Evolutionary conservation across 2,888 invertebrate genomes (phyloP).

Genomic region (Leptinotarsa juncta): DNA sequence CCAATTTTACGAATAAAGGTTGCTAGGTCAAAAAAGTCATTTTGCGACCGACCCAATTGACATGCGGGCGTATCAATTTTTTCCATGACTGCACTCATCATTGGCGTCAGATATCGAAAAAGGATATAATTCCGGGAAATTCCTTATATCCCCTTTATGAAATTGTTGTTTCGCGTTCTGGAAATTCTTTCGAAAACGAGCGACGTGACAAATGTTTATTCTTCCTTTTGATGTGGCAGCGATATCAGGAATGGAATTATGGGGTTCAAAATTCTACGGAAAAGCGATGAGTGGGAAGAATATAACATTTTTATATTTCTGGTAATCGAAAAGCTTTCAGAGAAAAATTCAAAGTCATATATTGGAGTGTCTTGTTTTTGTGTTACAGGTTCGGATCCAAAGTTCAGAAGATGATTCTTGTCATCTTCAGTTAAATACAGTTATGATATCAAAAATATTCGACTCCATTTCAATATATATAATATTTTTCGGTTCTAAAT

Average conservation of each 20-base stretch:
- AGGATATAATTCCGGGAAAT: constrained; percentile 21
- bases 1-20: not conserved
- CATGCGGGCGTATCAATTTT: constrained; percentile 21
- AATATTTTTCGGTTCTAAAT: no score
- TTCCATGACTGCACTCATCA: constrained; percentile 12
- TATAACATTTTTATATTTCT: not conserved
- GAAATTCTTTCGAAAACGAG: constrained; percentile 24
- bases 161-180: constrained; percentile 27
- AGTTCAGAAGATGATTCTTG: no score
- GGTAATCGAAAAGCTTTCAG: no score
- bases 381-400: no score
- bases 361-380: no score
- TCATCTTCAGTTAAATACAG: no score
- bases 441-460: no score
- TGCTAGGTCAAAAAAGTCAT: not conserved
- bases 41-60: constrained; percentile 18
- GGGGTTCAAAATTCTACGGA: not conserved
- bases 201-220: not conserved
- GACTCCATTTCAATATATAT: no score
- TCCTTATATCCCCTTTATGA: constrained; percentile 21
- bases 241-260: not conserved
- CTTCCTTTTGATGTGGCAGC: not conserved
- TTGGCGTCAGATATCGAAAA: constrained; percentile 15
- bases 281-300: not conserved
- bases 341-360: no score